Evolutionary conservation across 2,797 vertebrate species (phyloP), one percentile per base, ranked within the genome.

Genomic region (Stomatorhinus walkeri): DNA sequence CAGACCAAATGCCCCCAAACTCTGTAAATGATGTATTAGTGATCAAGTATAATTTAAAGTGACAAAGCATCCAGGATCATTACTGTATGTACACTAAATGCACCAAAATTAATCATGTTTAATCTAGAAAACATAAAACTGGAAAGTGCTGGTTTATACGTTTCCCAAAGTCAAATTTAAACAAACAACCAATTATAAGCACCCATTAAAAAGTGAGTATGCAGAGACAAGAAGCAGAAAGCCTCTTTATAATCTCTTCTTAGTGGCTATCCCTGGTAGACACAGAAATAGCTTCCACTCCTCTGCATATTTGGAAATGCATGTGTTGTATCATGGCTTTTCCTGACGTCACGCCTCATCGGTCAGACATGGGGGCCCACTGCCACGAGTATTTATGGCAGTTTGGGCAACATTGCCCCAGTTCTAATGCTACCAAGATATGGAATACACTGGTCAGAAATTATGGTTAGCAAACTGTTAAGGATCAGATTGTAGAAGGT

Each of bases 231-330:
- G 32, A 61, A 19, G 7, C 7, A 49, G 24, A 51, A 51, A 48
- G 43, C 43, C 14, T 19, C 28, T 16, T 52, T 87, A 85, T 89
- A 91, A 92, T 91, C 91, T 93, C 92, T 94, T 87, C 89, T 89
- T 89, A 88, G 90, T 89, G 89, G 88, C 40, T 36, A 0, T 0
- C 90, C 93, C 94, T 93, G 92, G 93, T 92, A 94, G 92, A 94
- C 91, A 89, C 54, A 19, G 87, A 84, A 59, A 46, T 72, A 9
- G 91, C 83, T 72, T 89, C 87, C 88, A 89, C 49, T 59, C n/a
- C 81, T 89, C 90, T 89, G 91, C 89, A 91, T 91, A 89, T 91
- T 91, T 91, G 89, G 87, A 68, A 46, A 46, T 89, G 46, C 36
- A 36, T 89, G 54, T 61, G 76, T 56, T 8, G 52, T 52, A 59